Percentiles rank a stretch among this genome's conserved stretches.
Conservation (phyloP, 2,113 vertebrate genomes). For the Halcyon malimbica region DNA sequence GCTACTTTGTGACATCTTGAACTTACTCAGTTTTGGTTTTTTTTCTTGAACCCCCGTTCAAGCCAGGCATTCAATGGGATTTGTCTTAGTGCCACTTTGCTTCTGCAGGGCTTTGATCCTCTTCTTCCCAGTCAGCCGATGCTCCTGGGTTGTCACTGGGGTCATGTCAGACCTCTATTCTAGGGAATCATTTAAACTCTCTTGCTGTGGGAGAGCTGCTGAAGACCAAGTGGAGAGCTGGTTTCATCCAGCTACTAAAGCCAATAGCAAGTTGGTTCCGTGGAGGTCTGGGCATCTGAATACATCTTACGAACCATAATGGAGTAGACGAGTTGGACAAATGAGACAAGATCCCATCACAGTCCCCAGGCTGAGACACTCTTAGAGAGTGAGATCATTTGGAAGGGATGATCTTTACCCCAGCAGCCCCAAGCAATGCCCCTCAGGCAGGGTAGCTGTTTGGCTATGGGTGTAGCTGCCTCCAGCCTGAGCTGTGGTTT, state of each 20-base stretch:
- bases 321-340: background rate
- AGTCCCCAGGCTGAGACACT: background rate
- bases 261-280: background rate
- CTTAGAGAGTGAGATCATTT: background rate
- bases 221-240: background rate
- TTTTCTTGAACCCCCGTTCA: background rate
- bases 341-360: background rate
- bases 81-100: background rate
- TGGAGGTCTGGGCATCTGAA: background rate
- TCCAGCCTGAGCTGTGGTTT: no score
- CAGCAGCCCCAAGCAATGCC: background rate
- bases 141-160: background rate
- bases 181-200: background rate
- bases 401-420: background rate
- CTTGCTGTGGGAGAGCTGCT: background rate
- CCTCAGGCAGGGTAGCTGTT: no score
- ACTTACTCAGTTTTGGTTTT: background rate
- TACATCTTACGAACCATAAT: background rate
- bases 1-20: background rate
- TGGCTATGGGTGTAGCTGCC: no score
- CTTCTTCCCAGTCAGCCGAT: background rate
- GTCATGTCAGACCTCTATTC: background rate
- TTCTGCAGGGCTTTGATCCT: background rate
- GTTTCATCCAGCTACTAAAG: background rate
- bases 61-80: background rate